These are phyloP conservation scores for Drosophila subsilvestris DNA, from an alignment of 2,888 invertebrate species.

Conservation along the genomic window DNA sequence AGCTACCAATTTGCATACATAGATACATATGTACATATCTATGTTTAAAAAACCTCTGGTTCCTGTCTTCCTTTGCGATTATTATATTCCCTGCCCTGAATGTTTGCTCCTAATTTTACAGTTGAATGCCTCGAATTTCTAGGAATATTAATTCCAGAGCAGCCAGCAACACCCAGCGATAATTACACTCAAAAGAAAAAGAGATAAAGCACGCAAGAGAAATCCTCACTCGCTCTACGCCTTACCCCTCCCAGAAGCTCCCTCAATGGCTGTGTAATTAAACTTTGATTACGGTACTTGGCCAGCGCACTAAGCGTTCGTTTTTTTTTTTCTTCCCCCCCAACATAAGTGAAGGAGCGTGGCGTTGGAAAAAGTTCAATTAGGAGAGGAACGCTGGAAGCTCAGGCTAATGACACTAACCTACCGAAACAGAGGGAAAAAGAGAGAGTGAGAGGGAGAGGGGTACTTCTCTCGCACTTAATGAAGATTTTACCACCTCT, in stretches of 20 bases:
- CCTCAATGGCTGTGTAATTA: slow-evolving; percentile 77
- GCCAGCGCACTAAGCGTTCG: slow-evolving; percentile 67
- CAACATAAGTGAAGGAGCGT: slow-evolving; percentile 14
- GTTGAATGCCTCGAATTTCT: slow-evolving; percentile 56
- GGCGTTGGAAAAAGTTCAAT: slow-evolving; percentile 20
- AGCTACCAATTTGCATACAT: too few relatives aligned
- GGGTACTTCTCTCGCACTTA: neutral
- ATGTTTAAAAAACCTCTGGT: too few relatives aligned
- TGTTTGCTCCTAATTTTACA: slow-evolving; percentile 63
- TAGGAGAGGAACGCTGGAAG: slow-evolving; percentile 34
- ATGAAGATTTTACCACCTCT: slow-evolving; percentile 19
- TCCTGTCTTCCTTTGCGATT: neutral
- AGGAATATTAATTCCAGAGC: slow-evolving; percentile 15
- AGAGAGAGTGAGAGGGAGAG: neutral
- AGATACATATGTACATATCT: too few relatives aligned
- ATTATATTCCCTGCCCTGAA: neutral
- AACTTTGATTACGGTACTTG: slow-evolving; percentile 79
- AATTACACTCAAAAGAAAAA: slow-evolving; percentile 72
- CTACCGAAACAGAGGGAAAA: neutral
- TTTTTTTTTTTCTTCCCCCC: slow-evolving; percentile 4
- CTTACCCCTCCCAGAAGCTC: slow-evolving; percentile 35
- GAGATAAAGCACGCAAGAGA: slow-evolving; percentile 68
- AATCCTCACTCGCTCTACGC: slow-evolving; percentile 20
- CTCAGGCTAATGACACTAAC: slow-evolving; percentile 34
- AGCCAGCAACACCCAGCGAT: slow-evolving; percentile 33